Conservation (phyloP, 2,888 invertebrate genomes). For the Tryphoninae sp. region DNA sequence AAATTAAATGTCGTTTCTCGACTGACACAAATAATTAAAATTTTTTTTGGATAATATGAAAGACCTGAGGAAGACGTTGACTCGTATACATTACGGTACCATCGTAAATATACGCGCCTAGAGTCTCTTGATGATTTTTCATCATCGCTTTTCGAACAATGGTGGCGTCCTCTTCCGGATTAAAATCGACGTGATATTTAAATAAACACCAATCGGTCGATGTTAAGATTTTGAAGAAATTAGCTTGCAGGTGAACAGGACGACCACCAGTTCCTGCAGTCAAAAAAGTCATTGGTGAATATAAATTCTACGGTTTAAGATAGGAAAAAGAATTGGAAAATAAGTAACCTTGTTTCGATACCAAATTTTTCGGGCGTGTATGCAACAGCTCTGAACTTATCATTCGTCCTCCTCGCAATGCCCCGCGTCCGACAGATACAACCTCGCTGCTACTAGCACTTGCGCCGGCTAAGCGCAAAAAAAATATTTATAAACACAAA, state of each 20-base stretch:
- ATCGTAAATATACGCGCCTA: constrained; percentile 89
- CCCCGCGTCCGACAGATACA: constrained; percentile 82
- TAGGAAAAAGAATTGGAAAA: constrained; percentile 26
- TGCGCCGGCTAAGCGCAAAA: constrained; percentile 14
- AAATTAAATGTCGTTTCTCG: neutral
- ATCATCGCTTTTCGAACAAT: constrained; percentile 84
- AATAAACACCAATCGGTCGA: constrained; percentile 87
- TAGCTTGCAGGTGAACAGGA: constrained; percentile 83
- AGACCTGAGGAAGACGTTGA: constrained; percentile 80
- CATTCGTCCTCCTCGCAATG: constrained; percentile 83
- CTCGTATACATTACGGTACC: constrained; percentile 88
- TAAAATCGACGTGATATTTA: constrained; percentile 89
- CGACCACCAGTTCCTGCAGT: constrained; percentile 83
- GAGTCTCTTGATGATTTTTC: constrained; percentile 82
- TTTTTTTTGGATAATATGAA: neutral
- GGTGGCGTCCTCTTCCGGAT: constrained; percentile 87
- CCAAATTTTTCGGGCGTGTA: constrained; percentile 75
- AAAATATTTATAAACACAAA: constrained; percentile 16
- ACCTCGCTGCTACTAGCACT: constrained; percentile 77
- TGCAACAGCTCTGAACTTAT: constrained; percentile 81
- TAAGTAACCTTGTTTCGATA: constrained; percentile 76
- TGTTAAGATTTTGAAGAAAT: constrained; percentile 87
- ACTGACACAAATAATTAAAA: neutral
- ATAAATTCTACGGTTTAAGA: constrained; percentile 11
- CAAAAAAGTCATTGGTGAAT: neutral